Evolutionary conservation across 2,888 invertebrate species (phyloP).

Genomic region (Neocrepidodera transversa): DNA sequence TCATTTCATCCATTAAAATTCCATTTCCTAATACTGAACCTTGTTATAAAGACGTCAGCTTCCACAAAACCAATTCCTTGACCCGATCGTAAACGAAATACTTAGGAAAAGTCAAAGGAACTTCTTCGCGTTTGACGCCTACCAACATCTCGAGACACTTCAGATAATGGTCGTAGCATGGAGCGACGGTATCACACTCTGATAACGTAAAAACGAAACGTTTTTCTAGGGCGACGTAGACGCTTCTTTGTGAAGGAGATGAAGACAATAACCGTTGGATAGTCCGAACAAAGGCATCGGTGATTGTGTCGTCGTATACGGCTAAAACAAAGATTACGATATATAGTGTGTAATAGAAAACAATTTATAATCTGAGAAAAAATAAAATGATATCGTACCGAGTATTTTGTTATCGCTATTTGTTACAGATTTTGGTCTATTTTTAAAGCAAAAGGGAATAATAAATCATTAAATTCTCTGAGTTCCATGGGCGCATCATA

Average conservation of each 20-base stretch:
- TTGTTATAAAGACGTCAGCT: conserved; percentile 62
- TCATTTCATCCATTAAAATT: too few species aligned
- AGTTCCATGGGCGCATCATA: too few species aligned
- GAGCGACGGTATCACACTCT: conserved; percentile 83
- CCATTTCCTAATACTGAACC: too few species aligned
- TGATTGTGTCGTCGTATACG: conserved; percentile 83
- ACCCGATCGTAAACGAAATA: conserved; percentile 83
- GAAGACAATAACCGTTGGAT: conserved; percentile 71
- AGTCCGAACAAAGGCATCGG: conserved; percentile 78
- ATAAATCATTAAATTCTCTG: too few species aligned
- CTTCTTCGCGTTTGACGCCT: conserved; percentile 67
- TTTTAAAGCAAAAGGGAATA: too few species aligned
- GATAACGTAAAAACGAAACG: conserved; percentile 84
- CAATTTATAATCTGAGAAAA: neutral
- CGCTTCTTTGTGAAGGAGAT: conserved; percentile 65
- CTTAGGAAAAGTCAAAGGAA: conserved; percentile 77
- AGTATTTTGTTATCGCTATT: too few species aligned
- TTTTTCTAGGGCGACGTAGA: conserved; percentile 83
- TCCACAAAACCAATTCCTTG: conserved; percentile 78
- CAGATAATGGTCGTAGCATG: conserved; percentile 86
- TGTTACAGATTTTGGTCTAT: too few species aligned
- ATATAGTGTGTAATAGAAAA: neutral
- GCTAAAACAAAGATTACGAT: conserved; percentile 65
- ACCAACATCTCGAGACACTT: conserved; percentile 65
- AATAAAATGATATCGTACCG: too few species aligned